These are phyloP conservation scores for Gallinago media DNA, from an alignment of 2,113 vertebrate species.

Conservation along the genomic window DNA sequence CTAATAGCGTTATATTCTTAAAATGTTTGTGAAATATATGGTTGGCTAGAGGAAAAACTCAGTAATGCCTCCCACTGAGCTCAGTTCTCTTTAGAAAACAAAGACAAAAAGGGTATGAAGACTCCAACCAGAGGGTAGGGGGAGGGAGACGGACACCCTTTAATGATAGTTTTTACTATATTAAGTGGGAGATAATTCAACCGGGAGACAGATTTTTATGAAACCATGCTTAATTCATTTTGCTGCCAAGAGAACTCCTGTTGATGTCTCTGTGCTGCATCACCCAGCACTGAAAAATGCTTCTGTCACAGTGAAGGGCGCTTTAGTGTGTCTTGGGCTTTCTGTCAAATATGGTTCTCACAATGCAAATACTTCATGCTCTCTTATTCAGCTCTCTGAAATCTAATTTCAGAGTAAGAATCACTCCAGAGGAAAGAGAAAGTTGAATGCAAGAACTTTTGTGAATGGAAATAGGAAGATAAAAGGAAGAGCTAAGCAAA, in stretches of 20 bases:
- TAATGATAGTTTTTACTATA: background rate
- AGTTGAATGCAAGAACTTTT: background rate
- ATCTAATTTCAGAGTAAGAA: background rate
- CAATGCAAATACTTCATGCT: background rate
- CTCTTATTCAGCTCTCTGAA: background rate
- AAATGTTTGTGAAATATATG: background rate
- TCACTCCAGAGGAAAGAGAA: background rate
- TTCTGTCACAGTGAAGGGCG: background rate
- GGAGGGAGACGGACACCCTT: background rate
- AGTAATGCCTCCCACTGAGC: background rate
- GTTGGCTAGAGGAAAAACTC: background rate
- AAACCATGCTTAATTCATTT: background rate
- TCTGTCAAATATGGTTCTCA: background rate
- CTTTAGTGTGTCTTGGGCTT: background rate
- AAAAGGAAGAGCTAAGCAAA: background rate
- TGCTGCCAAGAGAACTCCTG: background rate
- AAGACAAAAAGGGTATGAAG: background rate
- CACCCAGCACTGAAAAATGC: constrained; percentile 13
- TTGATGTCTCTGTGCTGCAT: background rate
- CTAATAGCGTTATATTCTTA: background rate
- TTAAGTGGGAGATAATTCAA: background rate
- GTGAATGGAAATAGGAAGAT: background rate
- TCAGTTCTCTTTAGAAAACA: background rate
- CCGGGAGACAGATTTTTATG: background rate
- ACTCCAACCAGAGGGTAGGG: background rate